Conservation (phyloP, 2,888 invertebrate species). For the Yponomeuta sedellus region DNA sequence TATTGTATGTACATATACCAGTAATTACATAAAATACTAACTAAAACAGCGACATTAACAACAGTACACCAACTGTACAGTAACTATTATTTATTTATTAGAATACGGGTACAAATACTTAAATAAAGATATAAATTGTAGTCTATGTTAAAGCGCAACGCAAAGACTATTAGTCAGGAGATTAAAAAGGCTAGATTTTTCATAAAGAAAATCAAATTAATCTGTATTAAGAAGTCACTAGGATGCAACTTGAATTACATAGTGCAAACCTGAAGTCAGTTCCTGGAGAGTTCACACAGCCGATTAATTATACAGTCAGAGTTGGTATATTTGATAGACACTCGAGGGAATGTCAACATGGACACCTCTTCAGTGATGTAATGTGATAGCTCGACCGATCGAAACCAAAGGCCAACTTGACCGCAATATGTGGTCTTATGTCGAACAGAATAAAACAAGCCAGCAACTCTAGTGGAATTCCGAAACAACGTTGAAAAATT, state of each 20-base stretch:
- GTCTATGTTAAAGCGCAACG: too few species aligned
- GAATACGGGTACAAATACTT: too few species aligned
- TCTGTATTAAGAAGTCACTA: too few species aligned
- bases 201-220: too few species aligned
- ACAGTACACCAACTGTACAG: too few species aligned
- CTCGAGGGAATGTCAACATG: conserved; percentile 21
- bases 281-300: conserved; percentile 28
- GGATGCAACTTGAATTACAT: background rate
- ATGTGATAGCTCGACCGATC: conserved; percentile 50
- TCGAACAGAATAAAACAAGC: conserved; percentile 3
- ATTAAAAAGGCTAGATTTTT: too few species aligned
- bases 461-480: background rate
- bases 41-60: too few species aligned
- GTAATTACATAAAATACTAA: too few species aligned
- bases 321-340: conserved; percentile 24
- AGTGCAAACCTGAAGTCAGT: background rate
- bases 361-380: conserved; percentile 60
- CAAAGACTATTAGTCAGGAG: too few species aligned
- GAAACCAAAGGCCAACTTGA: conserved; percentile 52
- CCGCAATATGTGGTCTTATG: conserved; percentile 50
- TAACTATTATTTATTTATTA: too few species aligned
- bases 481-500: background rate
- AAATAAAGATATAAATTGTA: too few species aligned
- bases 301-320: conserved; percentile 53
- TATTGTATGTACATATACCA: too few species aligned